Evolutionary conservation across 1,140 invertebrate species (phyloP), one percentile per base, ranked within the genome.

Genomic region (Triops cancriformis): DNA sequence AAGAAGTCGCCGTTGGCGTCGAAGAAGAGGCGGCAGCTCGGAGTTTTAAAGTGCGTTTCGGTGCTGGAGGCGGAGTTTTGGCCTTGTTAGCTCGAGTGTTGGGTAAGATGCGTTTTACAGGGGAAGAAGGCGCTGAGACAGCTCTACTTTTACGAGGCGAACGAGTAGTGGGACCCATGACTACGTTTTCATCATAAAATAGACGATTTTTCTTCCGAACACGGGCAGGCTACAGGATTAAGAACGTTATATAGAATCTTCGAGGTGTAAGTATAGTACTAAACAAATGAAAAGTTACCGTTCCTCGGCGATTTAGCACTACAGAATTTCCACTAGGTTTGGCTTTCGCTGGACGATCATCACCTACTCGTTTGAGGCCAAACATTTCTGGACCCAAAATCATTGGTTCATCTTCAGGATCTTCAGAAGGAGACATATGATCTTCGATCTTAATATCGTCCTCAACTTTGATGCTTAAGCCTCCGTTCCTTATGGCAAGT

Each of bases 201-300:
- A 95, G 87, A 82, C 90, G 90, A 84, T 97, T 97, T 82, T 94
- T 94, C 84, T 96, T 97, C 75, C 94, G 87, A 77, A 96, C 95
- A 79, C 95, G 87, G 2, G 92, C 92, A 74, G 95, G 94, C 88
- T 89, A 81, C 7, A 83, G 79, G 79, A 77, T 78, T 79, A 79
- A 72, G 73, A 77, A 31, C 2, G 74, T 41, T 79, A 76, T 75
- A 43, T 43, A 73, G 74, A 14, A 64, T 72, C 31, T 73, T 51
- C 27, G 11, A 45, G 27, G 11, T 37, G 31, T 74, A 26, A 72
- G 1, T 80, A 41, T 74, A n/a, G 45, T 42, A 28, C 11, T 74
- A 74, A 74, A 31, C 77, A 72, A 26, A 1, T 73, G 41, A n/a
- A 28, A 73, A 41, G 79, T 80, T 80, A 84, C 84, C 91, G 94